phyloP scores from a whole-genome alignment of 1,140 invertebrate species.

The Drosophila ogumai region DNA sequence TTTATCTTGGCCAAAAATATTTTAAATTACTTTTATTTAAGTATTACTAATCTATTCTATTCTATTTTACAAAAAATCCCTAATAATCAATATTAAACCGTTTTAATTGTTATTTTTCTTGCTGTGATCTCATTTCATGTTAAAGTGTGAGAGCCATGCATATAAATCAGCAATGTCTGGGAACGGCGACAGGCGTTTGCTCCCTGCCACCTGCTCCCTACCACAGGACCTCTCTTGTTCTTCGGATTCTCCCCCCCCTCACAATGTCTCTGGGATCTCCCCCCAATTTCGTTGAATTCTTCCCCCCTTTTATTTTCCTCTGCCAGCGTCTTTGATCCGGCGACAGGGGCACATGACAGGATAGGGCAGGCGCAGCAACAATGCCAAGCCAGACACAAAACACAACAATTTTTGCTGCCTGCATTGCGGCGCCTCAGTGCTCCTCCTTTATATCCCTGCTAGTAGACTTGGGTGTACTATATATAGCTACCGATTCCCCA shows the following conservation, averaged over 20 bases:
- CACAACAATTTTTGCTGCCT: slow-evolving; percentile 73
- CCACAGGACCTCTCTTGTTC: slow-evolving; percentile 7
- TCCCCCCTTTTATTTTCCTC: background rate
- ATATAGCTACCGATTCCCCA: slow-evolving; percentile 2
- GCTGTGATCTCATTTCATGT: slow-evolving; percentile 10
- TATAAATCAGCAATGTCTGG: slow-evolving; percentile 78
- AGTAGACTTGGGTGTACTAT: slow-evolving; percentile 1
- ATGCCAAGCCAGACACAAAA: slow-evolving; percentile 76
- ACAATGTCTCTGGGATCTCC: background rate
- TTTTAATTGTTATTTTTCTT: slow-evolving; percentile 1
- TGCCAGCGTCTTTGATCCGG: slow-evolving; percentile 14
- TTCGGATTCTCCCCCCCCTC: slow-evolving; percentile 3
- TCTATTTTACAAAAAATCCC: too few relatives aligned
- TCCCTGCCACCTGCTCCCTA: slow-evolving; percentile 7
- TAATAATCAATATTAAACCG: too few relatives aligned
- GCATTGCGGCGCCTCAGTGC: slow-evolving; percentile 61
- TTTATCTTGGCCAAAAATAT: background rate
- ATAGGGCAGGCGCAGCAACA: slow-evolving; percentile 37
- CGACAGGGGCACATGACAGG: background rate
- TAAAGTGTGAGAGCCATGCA: slow-evolving; percentile 52
- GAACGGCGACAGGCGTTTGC: slow-evolving; percentile 42
- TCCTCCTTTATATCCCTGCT: slow-evolving; percentile 12
- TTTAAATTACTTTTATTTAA: background rate
- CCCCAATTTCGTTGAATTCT: slow-evolving; percentile 7
- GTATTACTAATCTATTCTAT: background rate